Evolutionary conservation across 92 coral and sea anemone genomes (phyloP).

Genomic region (Metridium senile): DNA sequence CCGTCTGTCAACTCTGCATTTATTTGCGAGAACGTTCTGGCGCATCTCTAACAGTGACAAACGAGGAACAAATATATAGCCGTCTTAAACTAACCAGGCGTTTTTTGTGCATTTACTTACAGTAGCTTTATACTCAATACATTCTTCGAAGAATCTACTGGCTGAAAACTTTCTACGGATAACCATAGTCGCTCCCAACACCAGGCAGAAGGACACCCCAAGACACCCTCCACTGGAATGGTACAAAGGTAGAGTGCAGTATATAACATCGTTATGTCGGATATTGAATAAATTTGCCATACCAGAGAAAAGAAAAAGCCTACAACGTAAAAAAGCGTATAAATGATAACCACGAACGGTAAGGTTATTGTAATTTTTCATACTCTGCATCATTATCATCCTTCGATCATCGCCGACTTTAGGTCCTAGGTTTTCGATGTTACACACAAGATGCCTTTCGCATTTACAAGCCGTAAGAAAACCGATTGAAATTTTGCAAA

Average conservation of each 20-base stretch:
- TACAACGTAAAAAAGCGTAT: conserved; percentile 2
- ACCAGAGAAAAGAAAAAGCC: conserved; percentile 60
- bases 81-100: background rate
- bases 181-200: conserved; percentile 71
- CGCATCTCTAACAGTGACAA: no score
- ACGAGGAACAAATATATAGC: no score
- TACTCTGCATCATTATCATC: no score
- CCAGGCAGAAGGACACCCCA: conserved; percentile 60
- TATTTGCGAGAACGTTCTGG: no score
- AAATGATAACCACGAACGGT: background rate
- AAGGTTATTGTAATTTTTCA: no score
- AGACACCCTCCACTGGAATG: conserved; percentile 76
- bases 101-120: conserved; percentile 41
- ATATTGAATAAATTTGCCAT: conserved; percentile 15
- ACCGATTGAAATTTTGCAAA: no score
- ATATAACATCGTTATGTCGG: conserved; percentile 60
- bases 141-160: conserved; percentile 94
- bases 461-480: no score
- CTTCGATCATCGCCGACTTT: no score
- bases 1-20: no score
- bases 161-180: conserved; percentile 90
- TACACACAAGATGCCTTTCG: no score
- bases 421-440: no score
- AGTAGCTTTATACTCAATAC: conserved; percentile 81
- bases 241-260: conserved; percentile 83